Evolutionary conservation across 2,113 vertebrate species (phyloP).

Genomic region (Gulo gulo): DNA sequence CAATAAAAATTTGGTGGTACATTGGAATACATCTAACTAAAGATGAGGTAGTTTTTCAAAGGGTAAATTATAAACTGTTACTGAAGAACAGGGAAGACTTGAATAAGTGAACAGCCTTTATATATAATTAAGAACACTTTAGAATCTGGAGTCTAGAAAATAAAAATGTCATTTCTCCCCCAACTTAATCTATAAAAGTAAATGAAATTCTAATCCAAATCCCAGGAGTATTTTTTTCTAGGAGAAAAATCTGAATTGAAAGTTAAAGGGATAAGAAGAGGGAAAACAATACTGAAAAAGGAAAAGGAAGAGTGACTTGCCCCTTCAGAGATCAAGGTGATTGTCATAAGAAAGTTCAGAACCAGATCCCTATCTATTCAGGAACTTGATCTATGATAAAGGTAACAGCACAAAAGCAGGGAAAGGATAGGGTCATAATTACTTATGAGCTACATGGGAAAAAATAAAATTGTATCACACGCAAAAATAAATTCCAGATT

Average conservation of each 20-base stretch:
- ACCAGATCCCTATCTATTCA: neutral
- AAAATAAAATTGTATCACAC: neutral
- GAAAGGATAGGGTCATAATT: neutral
- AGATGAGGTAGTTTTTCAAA: neutral
- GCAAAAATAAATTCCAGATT: neutral
- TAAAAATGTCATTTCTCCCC: neutral
- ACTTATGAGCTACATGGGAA: neutral
- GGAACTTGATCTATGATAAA: neutral
- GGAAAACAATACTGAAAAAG: neutral
- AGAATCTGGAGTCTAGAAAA: neutral
- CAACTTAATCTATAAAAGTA: constrained; percentile 1
- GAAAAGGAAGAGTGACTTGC: neutral
- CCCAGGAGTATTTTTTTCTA: neutral
- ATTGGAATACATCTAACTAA: neutral
- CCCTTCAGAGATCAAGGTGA: neutral
- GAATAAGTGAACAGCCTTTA: neutral
- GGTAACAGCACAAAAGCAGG: neutral
- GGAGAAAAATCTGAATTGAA: neutral
- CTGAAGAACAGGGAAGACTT: neutral
- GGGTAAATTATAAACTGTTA: neutral
- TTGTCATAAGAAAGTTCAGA: neutral
- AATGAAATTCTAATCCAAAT: neutral
- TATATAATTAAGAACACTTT: neutral
- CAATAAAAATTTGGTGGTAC: neutral
- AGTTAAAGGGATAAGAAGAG: neutral